Base-by-base conservation (phyloP, 2,888 invertebrate genomes). In the Eurytoma californica region DNA sequence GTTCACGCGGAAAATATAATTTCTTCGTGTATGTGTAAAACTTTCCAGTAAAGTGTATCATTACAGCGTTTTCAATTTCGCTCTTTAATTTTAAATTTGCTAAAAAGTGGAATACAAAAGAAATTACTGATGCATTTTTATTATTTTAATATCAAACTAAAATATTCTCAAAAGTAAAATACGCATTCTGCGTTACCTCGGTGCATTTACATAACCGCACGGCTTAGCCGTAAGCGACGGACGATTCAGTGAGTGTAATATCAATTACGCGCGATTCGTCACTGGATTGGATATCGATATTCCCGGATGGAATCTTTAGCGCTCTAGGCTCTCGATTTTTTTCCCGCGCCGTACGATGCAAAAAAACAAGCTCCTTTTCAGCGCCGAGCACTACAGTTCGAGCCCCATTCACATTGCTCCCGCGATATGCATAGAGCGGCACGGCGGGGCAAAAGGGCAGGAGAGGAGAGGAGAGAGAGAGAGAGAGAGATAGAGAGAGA, bases 351-450 rank as follows among this genome's bases (percentile, higher is more conserved):
- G 13, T n/a, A 7, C 7, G 30, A 39, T 39, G 1, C 9, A 39
- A 39, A 39, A 39, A 39, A 39, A 39, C 7, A 9, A 9, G 9
- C 18, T 30, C 13, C 47, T 63, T 39, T 63, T 47, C 63, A 63
- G 30, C 39, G 14, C 18, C 47, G 3, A 20, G 49, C 16, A 58
- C 30, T 49, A 9, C 14, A 72, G 20, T 70, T 72, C 66, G 20
- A 72, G 72, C 55, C 30, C 58, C 20, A 58, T 53, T 66, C 28
- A 60, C 58, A 47, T 61, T 16, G 16, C n/a, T 47, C 39, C 63
- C 53, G 4, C 53, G 63, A 12, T 53, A 55, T 69, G 20, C 69
- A 69, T 24, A 13, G 16, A n/a, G 4, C 24, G 24, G 24, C 24
- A 39, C 39, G 5, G 39, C 7, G 39, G 7, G 9, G 39, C 9